These are phyloP conservation scores for Acanthiza pusilla DNA, from an alignment of 2,797 vertebrate species.

Conservation along the genomic window DNA sequence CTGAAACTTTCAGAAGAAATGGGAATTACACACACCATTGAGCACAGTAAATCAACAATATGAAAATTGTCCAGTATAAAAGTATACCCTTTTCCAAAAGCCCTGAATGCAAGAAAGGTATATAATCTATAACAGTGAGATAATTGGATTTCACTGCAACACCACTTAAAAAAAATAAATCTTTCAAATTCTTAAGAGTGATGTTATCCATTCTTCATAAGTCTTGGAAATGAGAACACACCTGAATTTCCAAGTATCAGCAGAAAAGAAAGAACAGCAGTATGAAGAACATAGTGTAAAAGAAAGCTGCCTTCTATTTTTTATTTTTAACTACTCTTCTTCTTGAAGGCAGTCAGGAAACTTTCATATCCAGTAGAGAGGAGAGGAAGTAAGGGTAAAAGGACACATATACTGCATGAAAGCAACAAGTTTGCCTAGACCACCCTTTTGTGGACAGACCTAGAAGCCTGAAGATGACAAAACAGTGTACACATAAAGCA, in stretches of 20 bases:
- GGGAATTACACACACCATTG: background rate
- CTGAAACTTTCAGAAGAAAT: conserved; percentile 22
- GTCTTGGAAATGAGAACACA: background rate
- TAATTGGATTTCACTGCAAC: background rate
- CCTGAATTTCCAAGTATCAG: background rate
- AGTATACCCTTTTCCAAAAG: background rate
- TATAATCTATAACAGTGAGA: background rate
- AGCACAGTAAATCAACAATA: conserved; percentile 24
- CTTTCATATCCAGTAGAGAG: background rate
- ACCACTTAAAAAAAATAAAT: background rate
- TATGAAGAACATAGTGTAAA: background rate
- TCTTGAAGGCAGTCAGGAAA: background rate
- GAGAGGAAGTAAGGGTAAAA: background rate
- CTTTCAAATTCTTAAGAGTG: background rate
- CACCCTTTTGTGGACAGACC: background rate
- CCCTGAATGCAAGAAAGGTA: background rate
- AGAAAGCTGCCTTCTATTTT: background rate
- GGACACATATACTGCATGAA: background rate
- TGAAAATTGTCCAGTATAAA: conserved; percentile 12
- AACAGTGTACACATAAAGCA: background rate
- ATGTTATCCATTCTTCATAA: background rate
- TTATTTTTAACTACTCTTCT: background rate
- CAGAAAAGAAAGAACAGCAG: background rate
- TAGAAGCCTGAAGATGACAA: background rate
- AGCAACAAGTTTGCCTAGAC: background rate